Percentiles rank a stretch among this genome's conserved stretches.
Conservation (phyloP, 1,140 invertebrate species). For the Heliconius hewitsoni region DNA sequence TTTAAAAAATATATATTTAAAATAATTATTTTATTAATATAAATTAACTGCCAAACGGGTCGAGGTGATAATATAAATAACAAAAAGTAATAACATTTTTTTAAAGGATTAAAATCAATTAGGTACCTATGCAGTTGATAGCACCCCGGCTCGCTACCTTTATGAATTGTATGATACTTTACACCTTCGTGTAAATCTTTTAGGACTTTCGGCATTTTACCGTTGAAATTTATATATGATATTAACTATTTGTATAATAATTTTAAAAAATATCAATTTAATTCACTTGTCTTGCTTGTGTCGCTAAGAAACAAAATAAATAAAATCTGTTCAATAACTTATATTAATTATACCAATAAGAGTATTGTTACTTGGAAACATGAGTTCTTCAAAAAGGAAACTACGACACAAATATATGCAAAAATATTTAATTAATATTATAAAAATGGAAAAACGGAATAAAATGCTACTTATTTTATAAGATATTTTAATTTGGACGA, state of each 20-base stretch:
- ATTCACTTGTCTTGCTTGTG: neutral
- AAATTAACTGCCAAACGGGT: too few species aligned
- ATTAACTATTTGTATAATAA: neutral
- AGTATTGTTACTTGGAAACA: neutral
- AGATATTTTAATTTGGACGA: neutral
- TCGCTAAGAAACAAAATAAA: neutral
- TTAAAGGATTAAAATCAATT: too few species aligned
- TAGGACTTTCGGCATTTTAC: constrained; percentile 60
- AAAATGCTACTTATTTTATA: neutral
- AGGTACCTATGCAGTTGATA: constrained; percentile 69
- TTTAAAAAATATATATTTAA: too few species aligned
- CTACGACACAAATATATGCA: neutral
- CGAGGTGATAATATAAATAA: too few species aligned
- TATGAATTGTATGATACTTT: constrained; percentile 56
- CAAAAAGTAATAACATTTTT: too few species aligned
- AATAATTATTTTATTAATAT: too few species aligned
- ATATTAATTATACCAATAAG: neutral
- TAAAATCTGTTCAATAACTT: neutral
- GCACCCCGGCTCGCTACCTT: constrained; percentile 62
- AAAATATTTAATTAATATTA: neutral
- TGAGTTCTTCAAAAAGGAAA: neutral
- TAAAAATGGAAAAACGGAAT: neutral
- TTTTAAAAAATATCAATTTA: neutral
- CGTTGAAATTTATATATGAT: neutral
- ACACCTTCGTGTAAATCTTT: constrained; percentile 61